Conservation (phyloP, 2,888 invertebrate species). For the Drosophila mimetica region DNA sequence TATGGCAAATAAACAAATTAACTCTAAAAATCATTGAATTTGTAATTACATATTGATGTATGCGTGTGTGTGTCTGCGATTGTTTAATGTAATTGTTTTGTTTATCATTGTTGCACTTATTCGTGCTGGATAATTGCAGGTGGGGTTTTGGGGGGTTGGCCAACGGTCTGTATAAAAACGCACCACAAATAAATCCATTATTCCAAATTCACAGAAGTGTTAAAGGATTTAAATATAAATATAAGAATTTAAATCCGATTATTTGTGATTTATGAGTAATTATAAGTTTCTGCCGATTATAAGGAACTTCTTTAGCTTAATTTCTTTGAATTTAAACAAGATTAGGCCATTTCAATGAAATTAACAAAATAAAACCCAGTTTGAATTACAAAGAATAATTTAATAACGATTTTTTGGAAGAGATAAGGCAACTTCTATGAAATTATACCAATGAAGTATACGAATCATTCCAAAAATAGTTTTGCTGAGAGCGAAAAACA, state of each 20-base stretch:
- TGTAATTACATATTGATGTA: slow-evolving; percentile 15
- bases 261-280: no score
- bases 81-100: slow-evolving; percentile 70
- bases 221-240: neutral
- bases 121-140: slow-evolving; percentile 35
- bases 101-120: slow-evolving; percentile 51
- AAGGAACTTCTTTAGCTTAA: neutral
- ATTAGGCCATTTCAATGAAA: no score
- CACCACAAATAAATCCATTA: slow-evolving; percentile 59
- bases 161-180: neutral
- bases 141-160: slow-evolving; percentile 14
- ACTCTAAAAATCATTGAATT: slow-evolving; percentile 69
- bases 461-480: neutral
- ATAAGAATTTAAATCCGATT: no score
- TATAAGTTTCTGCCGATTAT: no score
- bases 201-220: slow-evolving; percentile 29
- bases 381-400: neutral
- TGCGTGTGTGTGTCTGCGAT: slow-evolving; percentile 21
- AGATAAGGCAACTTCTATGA: neutral
- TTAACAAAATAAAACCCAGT: no score
- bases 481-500: neutral
- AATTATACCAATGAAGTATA: neutral
- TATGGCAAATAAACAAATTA: slow-evolving; percentile 72
- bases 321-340: neutral
- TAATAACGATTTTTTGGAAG: neutral